A percentile compares a stretch with the other conserved stretches of the same genome.
Conservation (phyloP, 2,113 vertebrate genomes). For the Ceyx melanurus region DNA sequence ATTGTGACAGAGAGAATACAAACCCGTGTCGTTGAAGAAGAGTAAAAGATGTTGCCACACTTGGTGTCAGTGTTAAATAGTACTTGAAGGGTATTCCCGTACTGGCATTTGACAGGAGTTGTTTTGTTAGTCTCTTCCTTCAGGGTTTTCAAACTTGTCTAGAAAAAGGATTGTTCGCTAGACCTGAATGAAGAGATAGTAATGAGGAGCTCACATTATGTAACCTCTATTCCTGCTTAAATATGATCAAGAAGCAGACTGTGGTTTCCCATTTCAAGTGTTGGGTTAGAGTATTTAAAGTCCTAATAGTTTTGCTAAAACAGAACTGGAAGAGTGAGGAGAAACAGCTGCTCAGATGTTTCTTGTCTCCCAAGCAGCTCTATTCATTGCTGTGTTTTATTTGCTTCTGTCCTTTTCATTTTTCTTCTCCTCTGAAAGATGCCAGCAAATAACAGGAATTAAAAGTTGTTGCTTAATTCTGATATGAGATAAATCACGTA, state of each 20-base stretch:
- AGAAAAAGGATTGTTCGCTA: not conserved
- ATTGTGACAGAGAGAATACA: slow-evolving; percentile 5
- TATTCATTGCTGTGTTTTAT: not conserved
- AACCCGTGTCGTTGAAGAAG: not conserved
- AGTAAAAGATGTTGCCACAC: not conserved
- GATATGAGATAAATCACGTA: not conserved
- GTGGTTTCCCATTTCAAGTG: not conserved
- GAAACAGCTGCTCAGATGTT: not conserved
- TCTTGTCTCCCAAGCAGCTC: not conserved
- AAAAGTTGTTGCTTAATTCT: not conserved
- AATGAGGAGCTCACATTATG: not conserved
- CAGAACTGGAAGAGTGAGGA: not conserved
- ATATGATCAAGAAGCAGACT: not conserved
- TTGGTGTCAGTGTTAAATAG: not conserved
- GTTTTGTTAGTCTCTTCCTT: not conserved
- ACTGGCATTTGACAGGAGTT: not conserved
- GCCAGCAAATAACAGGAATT: not conserved
- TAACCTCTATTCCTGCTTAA: not conserved
- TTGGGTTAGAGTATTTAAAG: not conserved
- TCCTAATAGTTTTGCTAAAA: not conserved
- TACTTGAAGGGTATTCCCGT: not conserved
- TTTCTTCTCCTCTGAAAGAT: not conserved
- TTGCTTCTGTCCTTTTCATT: not conserved
- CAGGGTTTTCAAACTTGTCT: not conserved
- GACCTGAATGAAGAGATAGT: not conserved